Conservation (phyloP, 2,113 vertebrate species). For the Riparia riparia region DNA sequence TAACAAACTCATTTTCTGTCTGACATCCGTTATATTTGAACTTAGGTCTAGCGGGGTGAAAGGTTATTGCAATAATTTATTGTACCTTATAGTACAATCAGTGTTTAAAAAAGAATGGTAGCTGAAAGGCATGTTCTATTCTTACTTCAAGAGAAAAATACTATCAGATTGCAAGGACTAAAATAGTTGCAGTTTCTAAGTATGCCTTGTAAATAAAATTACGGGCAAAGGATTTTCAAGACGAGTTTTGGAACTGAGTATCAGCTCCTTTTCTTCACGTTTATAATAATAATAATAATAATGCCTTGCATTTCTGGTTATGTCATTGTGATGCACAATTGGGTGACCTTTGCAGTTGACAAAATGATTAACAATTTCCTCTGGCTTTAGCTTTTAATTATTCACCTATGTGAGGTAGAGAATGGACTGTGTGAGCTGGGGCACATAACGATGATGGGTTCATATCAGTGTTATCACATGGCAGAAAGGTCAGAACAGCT, state of each 20-base stretch:
- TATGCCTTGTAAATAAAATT: background rate
- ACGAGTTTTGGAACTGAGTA: background rate
- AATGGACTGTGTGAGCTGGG: background rate
- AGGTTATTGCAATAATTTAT: constrained; percentile 56
- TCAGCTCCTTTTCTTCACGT: background rate
- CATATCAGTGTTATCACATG: background rate
- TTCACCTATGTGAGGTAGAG: background rate
- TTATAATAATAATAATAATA: background rate
- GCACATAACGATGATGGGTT: background rate
- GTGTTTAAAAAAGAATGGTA: background rate
- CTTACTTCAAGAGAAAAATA: constrained; percentile 9
- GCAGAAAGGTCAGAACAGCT: background rate
- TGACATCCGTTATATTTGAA: constrained; percentile 17
- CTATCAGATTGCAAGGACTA: background rate
- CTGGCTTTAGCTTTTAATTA: constrained; percentile 56
- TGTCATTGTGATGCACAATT: background rate
- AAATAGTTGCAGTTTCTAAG: background rate
- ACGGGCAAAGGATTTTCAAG: background rate
- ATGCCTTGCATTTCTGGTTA: background rate
- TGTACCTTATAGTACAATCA: background rate
- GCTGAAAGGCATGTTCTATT: constrained; percentile 38
- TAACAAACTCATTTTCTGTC: constrained; percentile 46
- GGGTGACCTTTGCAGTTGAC: constrained; percentile 44
- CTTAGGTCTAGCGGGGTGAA: constrained; percentile 4
- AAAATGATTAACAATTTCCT: constrained; percentile 53